Percentiles rank a stretch among this genome's conserved stretches.
phyloP scores from a whole-genome alignment of 2,888 invertebrate genomes.

The Drosophila vallismaia region DNA sequence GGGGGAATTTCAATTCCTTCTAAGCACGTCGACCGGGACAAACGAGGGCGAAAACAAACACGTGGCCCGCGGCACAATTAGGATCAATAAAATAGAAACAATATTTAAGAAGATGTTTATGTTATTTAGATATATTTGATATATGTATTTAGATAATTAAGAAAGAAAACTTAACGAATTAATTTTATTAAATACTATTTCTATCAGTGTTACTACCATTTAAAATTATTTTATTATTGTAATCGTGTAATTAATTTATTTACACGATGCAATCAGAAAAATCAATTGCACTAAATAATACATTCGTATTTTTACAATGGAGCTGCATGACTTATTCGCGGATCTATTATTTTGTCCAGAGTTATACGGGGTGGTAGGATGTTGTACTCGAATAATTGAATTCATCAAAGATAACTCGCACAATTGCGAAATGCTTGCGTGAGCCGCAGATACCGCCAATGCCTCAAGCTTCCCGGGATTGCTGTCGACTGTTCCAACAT shows the following conservation, averaged over 20 bases:
- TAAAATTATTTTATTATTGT: too few relatives aligned
- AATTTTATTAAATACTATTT: too few relatives aligned
- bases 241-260: neutral
- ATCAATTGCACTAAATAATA: neutral
- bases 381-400: constrained; percentile 73
- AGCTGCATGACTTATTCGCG: neutral
- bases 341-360: constrained; percentile 21
- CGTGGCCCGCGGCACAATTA: constrained; percentile 38
- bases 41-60: constrained; percentile 65
- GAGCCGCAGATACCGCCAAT: constrained; percentile 2
- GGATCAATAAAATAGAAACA: constrained; percentile 3
- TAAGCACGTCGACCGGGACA: constrained; percentile 66
- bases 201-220: too few relatives aligned
- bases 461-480: constrained; percentile 29
- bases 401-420: constrained; percentile 79
- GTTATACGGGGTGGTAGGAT: constrained; percentile 27
- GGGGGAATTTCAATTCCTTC: constrained; percentile 69
- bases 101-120: too few relatives aligned
- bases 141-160: too few relatives aligned
- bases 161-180: too few relatives aligned
- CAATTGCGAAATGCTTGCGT: constrained; percentile 65
- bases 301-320: neutral
- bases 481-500: constrained; percentile 48
- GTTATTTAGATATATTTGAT: too few relatives aligned
- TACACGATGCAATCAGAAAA: neutral